Evolutionary conservation across 2,797 vertebrate species (phyloP).

Genomic region (Poeciliopsis presidionis): DNA sequence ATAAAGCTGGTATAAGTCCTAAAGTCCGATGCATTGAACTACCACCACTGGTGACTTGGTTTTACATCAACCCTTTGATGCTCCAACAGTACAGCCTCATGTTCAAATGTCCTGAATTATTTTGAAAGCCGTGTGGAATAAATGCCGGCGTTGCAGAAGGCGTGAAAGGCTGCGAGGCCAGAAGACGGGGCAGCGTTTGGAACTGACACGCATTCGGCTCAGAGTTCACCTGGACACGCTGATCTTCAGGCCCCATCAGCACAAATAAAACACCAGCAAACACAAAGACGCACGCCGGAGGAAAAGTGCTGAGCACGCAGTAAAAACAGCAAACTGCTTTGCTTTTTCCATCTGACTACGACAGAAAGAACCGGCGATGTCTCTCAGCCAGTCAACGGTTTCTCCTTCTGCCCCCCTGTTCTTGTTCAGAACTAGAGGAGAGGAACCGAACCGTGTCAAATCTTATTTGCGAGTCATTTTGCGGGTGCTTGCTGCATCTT

Average conservation of each 20-base stretch:
- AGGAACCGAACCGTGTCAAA: slow-evolving; percentile 27
- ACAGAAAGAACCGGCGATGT: slow-evolving; percentile 25
- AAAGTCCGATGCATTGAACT: background rate
- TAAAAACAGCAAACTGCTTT: slow-evolving; percentile 37
- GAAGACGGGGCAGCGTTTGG: background rate
- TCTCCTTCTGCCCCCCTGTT: background rate
- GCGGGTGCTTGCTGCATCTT: slow-evolving; percentile 30
- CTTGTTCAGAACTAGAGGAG: slow-evolving; percentile 8
- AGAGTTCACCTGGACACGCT: slow-evolving; percentile 1
- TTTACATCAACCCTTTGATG: background rate
- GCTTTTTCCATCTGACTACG: slow-evolving; percentile 35
- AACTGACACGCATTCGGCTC: background rate
- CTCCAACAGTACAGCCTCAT: background rate
- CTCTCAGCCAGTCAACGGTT: slow-evolving; percentile 14
- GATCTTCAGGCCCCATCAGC: slow-evolving; percentile 21
- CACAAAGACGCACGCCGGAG: slow-evolving; percentile 21
- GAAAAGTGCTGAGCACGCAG: slow-evolving; percentile 42
- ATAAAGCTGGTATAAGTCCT: background rate
- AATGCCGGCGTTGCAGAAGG: background rate
- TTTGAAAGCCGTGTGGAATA: background rate
- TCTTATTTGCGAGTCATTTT: slow-evolving; percentile 34
- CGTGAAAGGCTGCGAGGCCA: background rate
- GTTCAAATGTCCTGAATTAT: background rate
- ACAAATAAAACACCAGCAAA: slow-evolving; percentile 26
- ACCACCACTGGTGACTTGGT: background rate